Percentiles rank a stretch among this genome's conserved stretches.
These are phyloP conservation scores for Crotalus horridus DNA, from an alignment of 2,113 vertebrate species.

Conservation along the genomic window DNA sequence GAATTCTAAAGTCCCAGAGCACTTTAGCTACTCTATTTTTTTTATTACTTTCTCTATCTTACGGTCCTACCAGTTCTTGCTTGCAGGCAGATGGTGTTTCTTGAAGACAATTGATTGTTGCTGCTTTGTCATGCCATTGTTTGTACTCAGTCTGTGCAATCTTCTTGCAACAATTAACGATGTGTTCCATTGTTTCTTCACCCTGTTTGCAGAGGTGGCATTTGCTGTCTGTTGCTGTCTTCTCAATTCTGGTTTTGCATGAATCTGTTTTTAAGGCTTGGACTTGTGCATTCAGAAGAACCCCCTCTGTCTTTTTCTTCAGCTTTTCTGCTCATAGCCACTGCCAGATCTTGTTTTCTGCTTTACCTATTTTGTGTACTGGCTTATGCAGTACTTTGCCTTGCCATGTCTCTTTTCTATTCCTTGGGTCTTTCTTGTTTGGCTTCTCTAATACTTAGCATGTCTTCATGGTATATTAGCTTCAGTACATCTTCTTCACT, in stretches of 20 bases:
- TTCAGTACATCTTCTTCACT: background rate
- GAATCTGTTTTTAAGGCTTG: background rate
- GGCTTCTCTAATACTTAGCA: background rate
- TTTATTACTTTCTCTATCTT: background rate
- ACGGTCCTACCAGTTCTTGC: background rate
- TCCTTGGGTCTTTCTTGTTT: background rate
- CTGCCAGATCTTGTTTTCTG: background rate
- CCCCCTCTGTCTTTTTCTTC: background rate
- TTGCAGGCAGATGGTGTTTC: background rate
- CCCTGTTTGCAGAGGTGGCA: background rate
- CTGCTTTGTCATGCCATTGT: background rate
- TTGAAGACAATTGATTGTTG: background rate
- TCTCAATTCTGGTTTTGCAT: background rate
- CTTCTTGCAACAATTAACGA: background rate
- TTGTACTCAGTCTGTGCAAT: background rate
- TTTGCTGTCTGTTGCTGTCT: background rate
- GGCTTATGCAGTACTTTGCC: background rate
- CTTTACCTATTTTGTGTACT: background rate
- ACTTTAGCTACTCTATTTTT: background rate
- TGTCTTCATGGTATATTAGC: background rate
- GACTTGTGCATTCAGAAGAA: background rate
- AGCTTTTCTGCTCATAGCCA: background rate
- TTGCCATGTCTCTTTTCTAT: background rate
- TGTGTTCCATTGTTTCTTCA: background rate
- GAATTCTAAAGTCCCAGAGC: background rate